Conservation (phyloP, 1,140 invertebrate species). For the Diachasma alloeum region DNA sequence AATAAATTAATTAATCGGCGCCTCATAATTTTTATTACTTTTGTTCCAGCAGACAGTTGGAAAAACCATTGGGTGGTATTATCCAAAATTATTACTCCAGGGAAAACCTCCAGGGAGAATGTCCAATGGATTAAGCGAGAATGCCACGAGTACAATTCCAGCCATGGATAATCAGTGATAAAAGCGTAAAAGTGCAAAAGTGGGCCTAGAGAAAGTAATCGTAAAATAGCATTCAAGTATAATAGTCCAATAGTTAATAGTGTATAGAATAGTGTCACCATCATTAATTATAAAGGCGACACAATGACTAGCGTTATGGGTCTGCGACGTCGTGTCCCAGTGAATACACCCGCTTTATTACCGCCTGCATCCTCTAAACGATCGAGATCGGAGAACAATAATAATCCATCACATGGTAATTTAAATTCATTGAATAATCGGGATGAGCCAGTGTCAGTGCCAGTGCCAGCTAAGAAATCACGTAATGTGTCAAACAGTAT, state of each 20-base stretch:
- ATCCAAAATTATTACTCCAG: too few species aligned
- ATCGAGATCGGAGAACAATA: slow-evolving; percentile 62
- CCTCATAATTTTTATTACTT: too few species aligned
- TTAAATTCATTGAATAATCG: slow-evolving; percentile 54
- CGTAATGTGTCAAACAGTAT: slow-evolving; percentile 36
- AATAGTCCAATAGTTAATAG: not conserved
- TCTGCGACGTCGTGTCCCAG: slow-evolving; percentile 58
- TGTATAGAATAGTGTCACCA: not conserved
- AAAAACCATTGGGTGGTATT: too few species aligned
- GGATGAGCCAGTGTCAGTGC: slow-evolving; percentile 45
- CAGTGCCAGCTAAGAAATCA: slow-evolving; percentile 49
- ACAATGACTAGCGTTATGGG: slow-evolving; percentile 62
- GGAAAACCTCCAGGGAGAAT: too few species aligned
- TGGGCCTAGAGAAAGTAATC: not conserved
- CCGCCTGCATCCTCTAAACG: slow-evolving; percentile 52
- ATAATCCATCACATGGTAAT: slow-evolving; percentile 62
- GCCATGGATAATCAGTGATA: not conserved
- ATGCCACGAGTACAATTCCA: too few species aligned
- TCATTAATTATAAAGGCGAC: not conserved
- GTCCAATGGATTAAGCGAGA: too few species aligned
- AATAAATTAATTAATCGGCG: too few species aligned
- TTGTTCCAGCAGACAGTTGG: too few species aligned
- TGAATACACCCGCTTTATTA: slow-evolving; percentile 47
- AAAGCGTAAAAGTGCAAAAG: not conserved
- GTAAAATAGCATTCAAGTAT: not conserved